Base-by-base conservation (phyloP, 2,113 vertebrate genomes). In the Turdus rufiventris region DNA sequence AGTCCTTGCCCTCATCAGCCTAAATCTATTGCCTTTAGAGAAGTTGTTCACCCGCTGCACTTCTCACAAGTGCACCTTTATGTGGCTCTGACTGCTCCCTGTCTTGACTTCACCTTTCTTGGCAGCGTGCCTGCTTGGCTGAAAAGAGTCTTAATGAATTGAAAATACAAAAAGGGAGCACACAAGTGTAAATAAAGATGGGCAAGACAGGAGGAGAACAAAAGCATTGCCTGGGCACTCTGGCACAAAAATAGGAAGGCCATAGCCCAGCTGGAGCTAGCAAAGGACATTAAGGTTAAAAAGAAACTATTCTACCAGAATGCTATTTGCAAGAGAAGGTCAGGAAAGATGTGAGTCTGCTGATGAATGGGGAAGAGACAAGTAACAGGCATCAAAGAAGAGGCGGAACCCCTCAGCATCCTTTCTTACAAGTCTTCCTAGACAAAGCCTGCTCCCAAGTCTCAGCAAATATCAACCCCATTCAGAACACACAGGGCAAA, bases 141-240 rank as follows among this genome's bases (percentile, higher is more conserved):
- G 72, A 88, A 56, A 89, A 79, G 62, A 80, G 57, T 45, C 82
- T 71, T 86, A 95, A 96, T 84, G 88, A 94, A 91, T 34, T 63
- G 85, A 88, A 90, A 90, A 83, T 14, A 95, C 63, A 88, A 70
- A 86, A 94, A 88, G 42, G 75, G 56, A 92, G 67, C 76, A 74
- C 67, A 88, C 42, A 74, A 74, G 67, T 60, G 75, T 85, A 95
- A 96, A 93, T 73, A 90, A 85, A 93, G 72, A 77, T 24, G 62
- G 62, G 82, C 43, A 57, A 88, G 82, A 57, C 61, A 88, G 47
- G n/a, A 72, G 25, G 61, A 75, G 28, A 91, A 95, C 79, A 88
- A 93, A 93, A 95, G 63, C 60, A 71, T 51, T 74, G 67, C 63
- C 60, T 54, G 60, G 38, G 47, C 63, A 51, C 60, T 85, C 63